Percentiles rank a stretch among this genome's conserved stretches.
These are phyloP conservation scores for Penaeus vannamei DNA, from an alignment of 1,140 invertebrate species.

Conservation along the genomic window DNA sequence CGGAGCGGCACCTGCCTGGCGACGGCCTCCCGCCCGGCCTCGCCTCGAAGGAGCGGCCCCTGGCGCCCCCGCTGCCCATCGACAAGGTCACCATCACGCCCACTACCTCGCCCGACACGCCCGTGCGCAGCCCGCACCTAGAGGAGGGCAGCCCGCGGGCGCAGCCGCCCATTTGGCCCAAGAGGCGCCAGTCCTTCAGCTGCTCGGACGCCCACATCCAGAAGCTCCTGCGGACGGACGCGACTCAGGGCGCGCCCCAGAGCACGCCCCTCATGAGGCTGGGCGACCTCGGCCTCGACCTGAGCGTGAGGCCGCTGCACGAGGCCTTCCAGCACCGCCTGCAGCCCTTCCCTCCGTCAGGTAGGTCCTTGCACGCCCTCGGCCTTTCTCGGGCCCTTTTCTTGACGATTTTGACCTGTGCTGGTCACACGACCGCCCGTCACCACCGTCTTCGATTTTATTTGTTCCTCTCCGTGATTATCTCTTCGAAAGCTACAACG, in stretches of 20 bases:
- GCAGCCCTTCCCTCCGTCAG: too few species aligned
- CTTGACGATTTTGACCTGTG: too few species aligned
- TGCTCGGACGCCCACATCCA: constrained; percentile 10
- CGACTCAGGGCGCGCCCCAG: background rate
- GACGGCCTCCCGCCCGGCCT: background rate
- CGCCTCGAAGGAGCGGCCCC: background rate
- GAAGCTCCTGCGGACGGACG: constrained; percentile 36
- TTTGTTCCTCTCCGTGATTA: too few species aligned
- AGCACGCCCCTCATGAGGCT: background rate
- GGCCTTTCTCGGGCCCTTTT: too few species aligned
- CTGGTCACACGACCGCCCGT: too few species aligned
- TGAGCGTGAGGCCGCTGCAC: constrained; percentile 25
- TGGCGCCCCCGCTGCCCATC: background rate
- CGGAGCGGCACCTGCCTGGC: background rate
- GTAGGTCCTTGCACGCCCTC: too few species aligned
- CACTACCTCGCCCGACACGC: constrained; percentile 58
- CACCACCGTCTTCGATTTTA: too few species aligned
- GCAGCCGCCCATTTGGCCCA: constrained; percentile 38
- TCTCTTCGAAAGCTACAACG: too few species aligned
- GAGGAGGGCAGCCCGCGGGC: constrained; percentile 52
- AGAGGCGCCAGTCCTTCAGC: constrained; percentile 50
- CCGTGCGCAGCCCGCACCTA: constrained; percentile 17
- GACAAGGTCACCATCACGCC: constrained; percentile 35
- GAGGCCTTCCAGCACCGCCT: constrained; percentile 24
- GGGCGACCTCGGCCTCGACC: constrained; percentile 22